phyloP scores from a whole-genome alignment of 1,140 invertebrate genomes.

The Caenorhabditis brenneri region DNA sequence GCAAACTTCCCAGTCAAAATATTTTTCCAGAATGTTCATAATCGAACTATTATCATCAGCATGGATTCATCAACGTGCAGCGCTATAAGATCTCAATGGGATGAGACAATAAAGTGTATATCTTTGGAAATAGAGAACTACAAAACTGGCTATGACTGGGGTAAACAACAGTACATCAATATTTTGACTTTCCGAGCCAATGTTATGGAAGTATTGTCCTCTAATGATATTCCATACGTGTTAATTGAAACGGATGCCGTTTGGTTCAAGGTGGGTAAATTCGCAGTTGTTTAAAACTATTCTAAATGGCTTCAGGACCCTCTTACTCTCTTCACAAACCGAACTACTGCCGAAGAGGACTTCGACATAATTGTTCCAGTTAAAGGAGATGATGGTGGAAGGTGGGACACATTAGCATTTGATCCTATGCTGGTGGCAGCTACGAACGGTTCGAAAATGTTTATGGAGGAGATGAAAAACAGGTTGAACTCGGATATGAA shows the following conservation, averaged over 20 bases:
- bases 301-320: slow-evolving; percentile 58
- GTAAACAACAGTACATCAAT: slow-evolving; percentile 58
- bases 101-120: slow-evolving; percentile 42
- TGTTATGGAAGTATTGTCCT: slow-evolving; percentile 44
- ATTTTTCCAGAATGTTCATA: slow-evolving; percentile 46
- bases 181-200: slow-evolving; percentile 59
- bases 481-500: slow-evolving; percentile 42
- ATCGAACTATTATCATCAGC: slow-evolving; percentile 56
- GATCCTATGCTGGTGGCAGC: slow-evolving; percentile 63
- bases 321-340: slow-evolving; percentile 44
- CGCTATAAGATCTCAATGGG: slow-evolving; percentile 53
- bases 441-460: slow-evolving; percentile 57
- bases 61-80: slow-evolving; percentile 45
- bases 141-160: slow-evolving; percentile 59
- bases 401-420: slow-evolving; percentile 58
- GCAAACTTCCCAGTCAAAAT: too few relatives aligned
- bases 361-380: slow-evolving; percentile 61
- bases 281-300: too few relatives aligned
- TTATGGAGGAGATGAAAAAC: slow-evolving; percentile 58
- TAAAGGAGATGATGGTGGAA: slow-evolving; percentile 55
- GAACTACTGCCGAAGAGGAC: slow-evolving; percentile 55
- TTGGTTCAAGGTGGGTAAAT: slow-evolving; percentile 60
- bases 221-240: slow-evolving; percentile 57
- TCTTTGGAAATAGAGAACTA: slow-evolving; percentile 51
- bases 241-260: slow-evolving; percentile 65